Evolutionary conservation across 2,797 vertebrate species (phyloP).

Genomic region (Tragelaphus oryx): DNA sequence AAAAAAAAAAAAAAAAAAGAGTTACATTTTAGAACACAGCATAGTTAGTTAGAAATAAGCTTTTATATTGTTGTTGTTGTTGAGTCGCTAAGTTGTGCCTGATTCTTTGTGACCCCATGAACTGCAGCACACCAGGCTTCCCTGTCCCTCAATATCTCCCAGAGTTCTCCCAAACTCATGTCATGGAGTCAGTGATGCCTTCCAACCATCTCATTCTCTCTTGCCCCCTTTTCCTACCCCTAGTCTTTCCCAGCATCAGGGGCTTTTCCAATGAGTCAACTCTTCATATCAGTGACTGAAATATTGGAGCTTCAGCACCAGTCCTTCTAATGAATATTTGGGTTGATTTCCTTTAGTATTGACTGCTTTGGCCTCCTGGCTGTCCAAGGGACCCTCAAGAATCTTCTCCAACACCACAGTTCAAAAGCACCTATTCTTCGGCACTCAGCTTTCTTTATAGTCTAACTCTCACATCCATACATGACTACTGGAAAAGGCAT

Average conservation of each 20-base stretch:
- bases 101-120: neutral
- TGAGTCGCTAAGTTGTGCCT: neutral
- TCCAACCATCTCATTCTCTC: neutral
- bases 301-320: neutral
- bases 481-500: neutral
- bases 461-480: neutral
- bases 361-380: neutral
- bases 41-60: neutral
- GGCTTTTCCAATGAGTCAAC: neutral
- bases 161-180: neutral
- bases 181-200: neutral
- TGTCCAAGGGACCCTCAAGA: neutral
- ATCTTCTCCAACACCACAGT: neutral
- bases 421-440: neutral
- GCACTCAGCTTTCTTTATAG: neutral
- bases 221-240: neutral
- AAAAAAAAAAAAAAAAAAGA: conserved; percentile 11
- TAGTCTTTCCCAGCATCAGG: neutral
- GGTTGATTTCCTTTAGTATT: neutral
- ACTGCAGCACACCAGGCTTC: neutral
- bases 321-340: neutral
- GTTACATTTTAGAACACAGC: neutral
- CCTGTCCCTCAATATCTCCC: neutral
- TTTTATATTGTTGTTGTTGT: neutral
- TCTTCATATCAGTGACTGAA: neutral